Base-by-base conservation (phyloP, 2,113 vertebrate genomes). In the Stictonetta naevosa region DNA sequence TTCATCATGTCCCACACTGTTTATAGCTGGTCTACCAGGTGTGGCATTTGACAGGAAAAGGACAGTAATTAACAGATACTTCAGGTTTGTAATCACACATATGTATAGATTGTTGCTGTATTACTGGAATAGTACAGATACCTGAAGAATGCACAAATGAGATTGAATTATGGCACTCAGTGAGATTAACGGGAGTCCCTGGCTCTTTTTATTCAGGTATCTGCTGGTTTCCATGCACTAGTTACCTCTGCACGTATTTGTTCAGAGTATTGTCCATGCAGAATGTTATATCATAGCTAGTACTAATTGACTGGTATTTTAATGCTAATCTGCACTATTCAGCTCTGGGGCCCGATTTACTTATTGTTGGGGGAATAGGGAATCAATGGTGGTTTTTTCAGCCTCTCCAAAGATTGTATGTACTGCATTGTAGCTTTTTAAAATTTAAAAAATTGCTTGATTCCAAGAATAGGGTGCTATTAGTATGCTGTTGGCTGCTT, bases 231-330 rank as follows among this genome's bases (percentile, higher is more conserved):
- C 60, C 44, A 28, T 86, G 56, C 84, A 81, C 79, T 81, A 59
- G 59, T 95, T 96, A 93, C 71, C 55, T 72, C 50, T 79, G 72
- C 26, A 26, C 68, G 29, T 83, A 34, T 96, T 94, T 96, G 59
- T 85, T 92, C 80, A 71, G 38, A 76, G 23, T 66, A 73, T 75
- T 88, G 64, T 50, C 83, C 33, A 29, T 93, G 94, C 91, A 88
- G 80, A 84, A 88, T 81, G 87, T 90, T 95, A 56, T 38, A 72
- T 62, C 87, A 67, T 46, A 95, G 72, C 79, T 83, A 88, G 59
- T 72, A 90, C 83, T 94, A 96, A 95, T 55, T 93, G 92, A 56
- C 66, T 95, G 80, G 68, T 81, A 95, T 97, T 97, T 96, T 83
- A 81, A 89, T 94, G 86, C 56, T 96, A 86, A 97, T 90, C 29